phyloP scores from a whole-genome alignment of 2,797 vertebrate species.

The Tolypeutes matacus region DNA sequence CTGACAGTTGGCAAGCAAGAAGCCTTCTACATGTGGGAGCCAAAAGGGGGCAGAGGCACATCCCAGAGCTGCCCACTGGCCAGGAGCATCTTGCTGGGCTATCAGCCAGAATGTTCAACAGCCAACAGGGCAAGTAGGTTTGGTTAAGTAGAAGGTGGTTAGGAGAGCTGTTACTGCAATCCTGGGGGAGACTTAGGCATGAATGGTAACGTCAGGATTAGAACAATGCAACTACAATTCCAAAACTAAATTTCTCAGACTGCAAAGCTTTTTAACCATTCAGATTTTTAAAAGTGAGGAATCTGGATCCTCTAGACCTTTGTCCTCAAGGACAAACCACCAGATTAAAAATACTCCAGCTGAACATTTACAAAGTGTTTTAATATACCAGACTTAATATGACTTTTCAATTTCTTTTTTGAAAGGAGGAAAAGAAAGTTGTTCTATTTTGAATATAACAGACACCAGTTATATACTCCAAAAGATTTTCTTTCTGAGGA shows the following conservation, averaged over 20 bases:
- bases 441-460: constrained; percentile 41
- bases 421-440: neutral
- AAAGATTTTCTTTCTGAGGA: constrained; percentile 47
- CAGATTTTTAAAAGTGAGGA: neutral
- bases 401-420: neutral
- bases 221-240: neutral
- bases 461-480: neutral
- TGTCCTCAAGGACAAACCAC: constrained; percentile 1
- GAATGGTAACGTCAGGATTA: neutral
- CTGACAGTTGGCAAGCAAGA: constrained; percentile 73
- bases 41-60: constrained; percentile 64
- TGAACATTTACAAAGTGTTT: neutral
- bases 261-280: neutral
- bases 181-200: neutral
- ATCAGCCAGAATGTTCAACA: neutral
- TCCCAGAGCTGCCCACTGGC: constrained; percentile 22
- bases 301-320: neutral
- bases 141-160: neutral
- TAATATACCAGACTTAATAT: neutral
- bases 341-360: neutral
- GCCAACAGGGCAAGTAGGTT: neutral
- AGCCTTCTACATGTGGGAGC: constrained; percentile 39
- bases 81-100: neutral
- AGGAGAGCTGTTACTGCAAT: neutral
- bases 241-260: neutral